phyloP scores from a whole-genome alignment of 2,797 vertebrate genomes.

The Amphiprion clarkii region DNA sequence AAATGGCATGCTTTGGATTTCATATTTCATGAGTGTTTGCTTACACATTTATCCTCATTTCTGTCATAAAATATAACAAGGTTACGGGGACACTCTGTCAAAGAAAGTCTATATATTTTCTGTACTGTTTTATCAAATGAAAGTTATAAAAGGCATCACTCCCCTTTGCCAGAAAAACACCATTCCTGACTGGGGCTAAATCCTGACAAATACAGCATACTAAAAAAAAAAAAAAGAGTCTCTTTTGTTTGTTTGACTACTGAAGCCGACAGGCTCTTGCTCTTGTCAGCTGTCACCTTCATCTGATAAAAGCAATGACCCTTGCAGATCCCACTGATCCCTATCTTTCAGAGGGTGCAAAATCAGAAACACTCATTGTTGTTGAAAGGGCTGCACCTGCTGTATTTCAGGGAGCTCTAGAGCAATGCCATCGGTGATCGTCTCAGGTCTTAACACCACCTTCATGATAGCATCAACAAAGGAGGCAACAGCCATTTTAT shows the following conservation, averaged over 20 bases:
- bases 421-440: conserved; percentile 49
- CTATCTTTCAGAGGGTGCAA: conserved; percentile 62
- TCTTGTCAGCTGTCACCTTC: conserved; percentile 75
- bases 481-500: conserved; percentile 51
- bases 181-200: conserved; percentile 32
- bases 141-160: conserved; percentile 9
- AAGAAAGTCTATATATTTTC: not conserved
- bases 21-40: not conserved
- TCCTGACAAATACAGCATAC: conserved; percentile 52
- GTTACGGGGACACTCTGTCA: not conserved
- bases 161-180: conserved; percentile 17
- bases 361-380: conserved; percentile 66
- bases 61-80: not conserved
- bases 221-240: conserved; percentile 22
- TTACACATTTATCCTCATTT: not conserved
- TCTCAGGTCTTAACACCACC: conserved; percentile 60
- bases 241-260: conserved; percentile 69
- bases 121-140: not conserved
- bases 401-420: conserved; percentile 46
- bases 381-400: conserved; percentile 62
- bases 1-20: not conserved
- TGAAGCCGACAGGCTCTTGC: conserved; percentile 60
- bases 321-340: conserved; percentile 72
- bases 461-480: conserved; percentile 61
- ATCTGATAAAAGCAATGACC: conserved; percentile 82